These are phyloP conservation scores for Chrysodeixis includens DNA, from an alignment of 2,888 invertebrate genomes.

Conservation along the genomic window DNA sequence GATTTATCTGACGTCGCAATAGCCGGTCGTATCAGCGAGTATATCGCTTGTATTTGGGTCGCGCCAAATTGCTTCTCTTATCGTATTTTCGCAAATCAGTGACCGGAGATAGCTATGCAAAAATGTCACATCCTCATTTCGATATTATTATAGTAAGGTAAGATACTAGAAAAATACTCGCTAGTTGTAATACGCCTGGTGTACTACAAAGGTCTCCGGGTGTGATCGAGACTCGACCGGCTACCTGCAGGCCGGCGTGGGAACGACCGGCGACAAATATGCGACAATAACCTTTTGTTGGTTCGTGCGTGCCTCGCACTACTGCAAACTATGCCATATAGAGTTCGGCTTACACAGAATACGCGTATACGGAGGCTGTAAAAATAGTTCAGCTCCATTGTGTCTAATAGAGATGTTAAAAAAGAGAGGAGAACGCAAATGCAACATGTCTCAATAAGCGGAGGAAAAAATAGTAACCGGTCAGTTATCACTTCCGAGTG, in stretches of 20 bases:
- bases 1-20: slow-evolving; percentile 69
- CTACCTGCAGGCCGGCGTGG: slow-evolving; percentile 74
- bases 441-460: slow-evolving; percentile 69
- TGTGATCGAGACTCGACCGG: slow-evolving; percentile 55
- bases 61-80: slow-evolving; percentile 70
- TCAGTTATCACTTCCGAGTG: slow-evolving; percentile 74
- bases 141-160: slow-evolving; percentile 30
- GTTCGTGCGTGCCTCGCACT: slow-evolving; percentile 61
- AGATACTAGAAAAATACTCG: slow-evolving; percentile 17
- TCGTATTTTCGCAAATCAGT: slow-evolving; percentile 69
- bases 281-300: slow-evolving; percentile 82
- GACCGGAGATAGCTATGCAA: slow-evolving; percentile 52
- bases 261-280: slow-evolving; percentile 77
- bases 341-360: slow-evolving; percentile 28
- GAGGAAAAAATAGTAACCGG: slow-evolving; percentile 66
- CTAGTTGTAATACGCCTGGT: slow-evolving; percentile 31
- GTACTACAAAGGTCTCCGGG: slow-evolving; percentile 59
- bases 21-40: slow-evolving; percentile 62
- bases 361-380: slow-evolving; percentile 43
- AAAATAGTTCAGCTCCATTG: slow-evolving; percentile 62
- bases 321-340: slow-evolving; percentile 54
- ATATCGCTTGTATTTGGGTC: slow-evolving; percentile 73
- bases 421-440: slow-evolving; percentile 68
- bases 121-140: slow-evolving; percentile 47
- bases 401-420: slow-evolving; percentile 66